Base-by-base conservation (phyloP, 2,888 invertebrate genomes). In the Nephrotoma flavescens region DNA sequence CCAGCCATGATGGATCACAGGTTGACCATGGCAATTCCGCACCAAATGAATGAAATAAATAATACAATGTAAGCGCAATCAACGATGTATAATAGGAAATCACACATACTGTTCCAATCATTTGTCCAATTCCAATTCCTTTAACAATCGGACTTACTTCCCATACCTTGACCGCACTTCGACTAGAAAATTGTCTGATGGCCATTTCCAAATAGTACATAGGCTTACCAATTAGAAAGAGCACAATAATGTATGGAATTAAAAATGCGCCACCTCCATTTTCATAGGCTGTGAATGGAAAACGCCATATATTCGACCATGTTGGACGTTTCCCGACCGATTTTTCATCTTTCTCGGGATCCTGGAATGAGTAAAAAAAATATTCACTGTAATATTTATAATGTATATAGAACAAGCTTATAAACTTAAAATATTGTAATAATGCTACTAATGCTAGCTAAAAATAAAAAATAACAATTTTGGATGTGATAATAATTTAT, bases 131-230 rank as follows among this genome's bases (percentile, higher is more conserved):
- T 2, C 95, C 95, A 41, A 95, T 93, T 86, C 95, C 97, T 94
- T 95, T 95, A 91, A 97, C 94, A 0, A 95, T 94, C 0, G 97
- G 97, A 12, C 93, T 91, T 12, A 94, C 88, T 0, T 93, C 90
- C 94, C 94, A 94, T 11, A 96, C 93, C 90, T 94, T 95, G 0
- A 96, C 94, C 9, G 95, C 95, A 86, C 97, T 96, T 89, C 94
- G 94, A 87, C 95, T 95, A 87, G 95, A 94, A 90, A 97, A 97
- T 90, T 97, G 97, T 11, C 97, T 97, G 9, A 97, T 90, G 1
- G 94, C 92, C 92, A 96, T 95, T 92, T 97, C 97, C 90, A 97
- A 92, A 90, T 96, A 96, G 90, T 97, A 97, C 92, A 97, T 94
- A 0, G 96, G 96, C 89, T 96, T 94, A 86, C 96, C 91, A 31